Percentiles rank a stretch among this genome's conserved stretches.
Evolutionary conservation across 2,113 vertebrate species (phyloP).

Genomic region (Carlito syrichta): DNA sequence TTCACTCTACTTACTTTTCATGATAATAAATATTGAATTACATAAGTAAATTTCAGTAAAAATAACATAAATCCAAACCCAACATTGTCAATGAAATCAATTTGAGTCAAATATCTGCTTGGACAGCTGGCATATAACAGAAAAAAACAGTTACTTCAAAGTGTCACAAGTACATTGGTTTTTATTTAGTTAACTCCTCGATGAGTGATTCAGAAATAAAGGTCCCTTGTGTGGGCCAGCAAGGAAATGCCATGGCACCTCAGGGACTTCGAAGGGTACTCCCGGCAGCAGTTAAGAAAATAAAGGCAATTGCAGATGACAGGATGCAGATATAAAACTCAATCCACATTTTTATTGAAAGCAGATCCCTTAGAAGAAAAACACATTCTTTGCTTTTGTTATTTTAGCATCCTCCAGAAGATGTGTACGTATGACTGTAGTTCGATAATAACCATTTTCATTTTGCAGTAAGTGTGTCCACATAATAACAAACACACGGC

Average conservation of each 20-base stretch:
- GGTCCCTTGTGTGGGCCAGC: neutral
- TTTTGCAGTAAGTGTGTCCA: neutral
- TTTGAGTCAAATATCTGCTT: constrained; percentile 60
- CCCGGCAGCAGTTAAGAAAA: neutral
- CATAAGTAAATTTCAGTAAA: constrained; percentile 51
- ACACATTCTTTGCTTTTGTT: neutral
- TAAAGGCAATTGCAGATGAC: neutral
- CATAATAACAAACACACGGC: rapidly evolving
- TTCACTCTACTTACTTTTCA: constrained; percentile 5
- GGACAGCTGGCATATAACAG: constrained; percentile 60
- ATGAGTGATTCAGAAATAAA: constrained; percentile 22
- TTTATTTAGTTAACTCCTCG: constrained; percentile 26
- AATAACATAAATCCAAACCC: constrained; percentile 48
- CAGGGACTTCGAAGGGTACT: neutral
- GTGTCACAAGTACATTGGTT: constrained; percentile 46
- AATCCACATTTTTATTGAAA: neutral
- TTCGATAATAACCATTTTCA: neutral
- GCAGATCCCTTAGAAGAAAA: neutral
- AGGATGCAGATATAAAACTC: neutral
- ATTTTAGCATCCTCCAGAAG: neutral
- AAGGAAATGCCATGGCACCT: neutral
- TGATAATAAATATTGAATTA: constrained; percentile 58
- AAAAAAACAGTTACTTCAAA: constrained; percentile 59
- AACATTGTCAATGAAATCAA: constrained; percentile 61
- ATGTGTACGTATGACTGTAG: neutral